Conservation (phyloP, 1,140 invertebrate genomes). For the Nymphalis io region DNA sequence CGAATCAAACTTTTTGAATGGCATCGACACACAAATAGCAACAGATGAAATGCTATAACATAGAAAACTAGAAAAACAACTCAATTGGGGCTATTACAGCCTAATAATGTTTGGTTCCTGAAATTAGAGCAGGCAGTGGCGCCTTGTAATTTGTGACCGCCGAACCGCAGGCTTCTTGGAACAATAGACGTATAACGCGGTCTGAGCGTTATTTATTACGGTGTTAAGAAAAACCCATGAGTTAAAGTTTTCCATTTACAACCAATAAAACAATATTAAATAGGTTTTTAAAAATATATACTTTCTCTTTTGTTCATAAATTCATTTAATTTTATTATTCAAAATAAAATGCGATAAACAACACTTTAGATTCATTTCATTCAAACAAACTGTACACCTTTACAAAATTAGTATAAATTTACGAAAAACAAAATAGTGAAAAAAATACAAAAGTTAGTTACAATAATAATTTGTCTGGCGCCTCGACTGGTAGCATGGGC, state of each 20-base stretch:
- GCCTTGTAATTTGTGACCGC: slow-evolving; percentile 69
- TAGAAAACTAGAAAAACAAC: slow-evolving; percentile 35
- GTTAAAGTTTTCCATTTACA: neutral
- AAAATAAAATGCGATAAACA: no score
- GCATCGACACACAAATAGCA: neutral
- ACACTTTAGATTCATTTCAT: no score
- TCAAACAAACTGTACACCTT: no score
- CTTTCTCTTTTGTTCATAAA: neutral
- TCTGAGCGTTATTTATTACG: neutral
- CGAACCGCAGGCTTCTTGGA: slow-evolving; percentile 41
- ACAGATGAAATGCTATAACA: slow-evolving; percentile 8
- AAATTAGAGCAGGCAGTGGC: slow-evolving; percentile 60
- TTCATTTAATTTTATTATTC: neutral
- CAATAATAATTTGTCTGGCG: no score
- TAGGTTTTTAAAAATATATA: no score
- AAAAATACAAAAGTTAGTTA: no score
- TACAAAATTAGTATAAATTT: no score
- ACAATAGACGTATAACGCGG: slow-evolving; percentile 3
- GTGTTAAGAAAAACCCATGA: neutral
- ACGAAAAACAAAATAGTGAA: no score
- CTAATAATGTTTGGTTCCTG: slow-evolving; percentile 72
- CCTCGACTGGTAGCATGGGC: no score
- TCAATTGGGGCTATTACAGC: slow-evolving; percentile 60
- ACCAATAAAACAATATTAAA: no score
- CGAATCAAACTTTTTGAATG: neutral